phyloP scores from a whole-genome alignment of 2,888 invertebrate genomes.

The Erannis defoliaria region DNA sequence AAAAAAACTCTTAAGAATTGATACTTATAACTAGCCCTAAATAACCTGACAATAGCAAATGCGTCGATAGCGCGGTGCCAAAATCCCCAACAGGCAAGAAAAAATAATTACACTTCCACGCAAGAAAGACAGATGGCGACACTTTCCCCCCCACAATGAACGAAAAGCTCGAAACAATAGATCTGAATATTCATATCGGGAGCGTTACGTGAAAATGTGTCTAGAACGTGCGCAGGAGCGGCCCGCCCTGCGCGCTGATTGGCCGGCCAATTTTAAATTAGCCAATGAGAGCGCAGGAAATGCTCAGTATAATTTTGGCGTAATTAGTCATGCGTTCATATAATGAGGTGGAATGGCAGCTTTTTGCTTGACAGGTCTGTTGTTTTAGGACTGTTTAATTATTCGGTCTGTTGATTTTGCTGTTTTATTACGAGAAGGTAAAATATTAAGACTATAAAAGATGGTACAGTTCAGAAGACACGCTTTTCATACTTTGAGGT shows the following conservation, averaged over 20 bases:
- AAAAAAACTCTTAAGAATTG: too few species aligned
- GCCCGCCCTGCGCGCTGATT: constrained; percentile 77
- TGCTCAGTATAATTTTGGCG: constrained; percentile 79
- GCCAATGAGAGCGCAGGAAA: constrained; percentile 72
- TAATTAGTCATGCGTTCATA: constrained; percentile 82
- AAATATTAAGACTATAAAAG: background rate
- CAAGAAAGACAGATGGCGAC: constrained; percentile 43
- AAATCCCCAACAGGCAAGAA: too few species aligned
- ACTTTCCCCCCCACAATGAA: constrained; percentile 37
- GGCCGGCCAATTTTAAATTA: constrained; percentile 71
- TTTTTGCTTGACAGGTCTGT: constrained; percentile 50
- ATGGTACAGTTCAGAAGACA: too few species aligned
- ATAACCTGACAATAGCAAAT: too few species aligned
- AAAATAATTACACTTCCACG: constrained; percentile 2
- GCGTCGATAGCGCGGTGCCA: too few species aligned
- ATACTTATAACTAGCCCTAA: too few species aligned
- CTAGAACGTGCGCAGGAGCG: constrained; percentile 78
- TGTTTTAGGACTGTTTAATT: constrained; percentile 45
- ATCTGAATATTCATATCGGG: constrained; percentile 69
- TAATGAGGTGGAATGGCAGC: constrained; percentile 53
- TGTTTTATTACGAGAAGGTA: background rate
- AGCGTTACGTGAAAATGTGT: constrained; percentile 50
- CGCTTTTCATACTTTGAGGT: too few species aligned
- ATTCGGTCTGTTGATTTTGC: constrained; percentile 42
- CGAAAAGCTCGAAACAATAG: constrained; percentile 40